Percentiles rank a stretch among this genome's conserved stretches.
Conservation (phyloP, 2,797 vertebrate genomes). For the Ctenopoma multispine region DNA sequence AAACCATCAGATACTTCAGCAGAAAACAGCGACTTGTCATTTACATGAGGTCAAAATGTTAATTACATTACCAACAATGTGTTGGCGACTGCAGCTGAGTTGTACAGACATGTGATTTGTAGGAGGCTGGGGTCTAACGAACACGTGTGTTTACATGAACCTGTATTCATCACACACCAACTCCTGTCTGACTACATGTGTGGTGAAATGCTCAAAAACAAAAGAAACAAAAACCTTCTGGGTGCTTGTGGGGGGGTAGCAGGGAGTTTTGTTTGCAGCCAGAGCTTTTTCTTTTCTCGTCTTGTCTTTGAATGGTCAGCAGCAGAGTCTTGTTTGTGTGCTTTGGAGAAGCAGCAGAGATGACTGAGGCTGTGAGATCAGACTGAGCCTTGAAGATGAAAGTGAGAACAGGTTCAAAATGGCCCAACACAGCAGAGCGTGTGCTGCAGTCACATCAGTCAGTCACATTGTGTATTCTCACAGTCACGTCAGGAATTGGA, state of each 20-base stretch:
- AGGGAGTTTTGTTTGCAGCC: not conserved
- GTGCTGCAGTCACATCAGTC: too few relatives aligned
- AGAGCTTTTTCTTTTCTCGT: not conserved
- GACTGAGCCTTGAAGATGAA: constrained; percentile 3
- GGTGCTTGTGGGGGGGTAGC: not conserved
- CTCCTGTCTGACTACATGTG: not conserved
- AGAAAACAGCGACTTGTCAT: too few relatives aligned
- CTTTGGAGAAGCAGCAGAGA: too few relatives aligned
- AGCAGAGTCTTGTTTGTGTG: not conserved
- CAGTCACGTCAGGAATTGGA: too few relatives aligned
- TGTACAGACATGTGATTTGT: too few relatives aligned
- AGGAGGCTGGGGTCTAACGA: not conserved
- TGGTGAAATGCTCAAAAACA: not conserved
- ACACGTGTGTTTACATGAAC: not conserved
- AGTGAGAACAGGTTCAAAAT: too few relatives aligned
- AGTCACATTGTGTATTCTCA: too few relatives aligned
- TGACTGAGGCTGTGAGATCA: not conserved
- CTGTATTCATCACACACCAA: not conserved
- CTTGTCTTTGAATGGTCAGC: not conserved
- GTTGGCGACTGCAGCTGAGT: too few relatives aligned
- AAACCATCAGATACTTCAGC: too few relatives aligned
- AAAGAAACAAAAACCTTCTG: not conserved
- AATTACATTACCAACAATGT: too few relatives aligned
- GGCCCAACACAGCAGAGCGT: too few relatives aligned
- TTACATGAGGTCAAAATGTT: too few relatives aligned